Base-by-base conservation (phyloP, 2,888 invertebrate species). In the Conops quadrifasciatus region DNA sequence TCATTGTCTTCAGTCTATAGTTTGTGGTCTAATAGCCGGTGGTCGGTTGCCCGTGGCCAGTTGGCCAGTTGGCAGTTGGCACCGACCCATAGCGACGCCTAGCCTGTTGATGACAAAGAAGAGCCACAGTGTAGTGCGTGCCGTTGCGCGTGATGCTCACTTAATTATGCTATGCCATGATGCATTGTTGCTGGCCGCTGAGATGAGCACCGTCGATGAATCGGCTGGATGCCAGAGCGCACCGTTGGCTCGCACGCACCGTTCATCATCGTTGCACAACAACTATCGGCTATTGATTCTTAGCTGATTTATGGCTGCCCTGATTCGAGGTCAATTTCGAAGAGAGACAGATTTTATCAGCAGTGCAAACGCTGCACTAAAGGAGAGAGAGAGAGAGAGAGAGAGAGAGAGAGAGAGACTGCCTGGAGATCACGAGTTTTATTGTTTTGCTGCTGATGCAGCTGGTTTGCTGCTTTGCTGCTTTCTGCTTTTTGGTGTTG, bases 241-340 rank as follows among this genome's bases (percentile, higher is more conserved):
- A 45, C 45, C 45, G 9, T 45, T 15, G 45, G 45, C 15, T 15
- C 11, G 56, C 19, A 24, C 19, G 56, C 13, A 24, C 19, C 66
- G 28, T 56, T 66, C 30, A 56, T 56, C 43, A 56, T n/a, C 19
- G 66, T 51, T 13, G 24, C 53, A 21, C 56, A 24, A 21, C 56
- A 24, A 5, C 47, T 15, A 36, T 49, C 49, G 36, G 56, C 68
- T 62, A 68, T 62, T 62, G 68, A 68, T 62, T 62, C 68, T 43
- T n/a, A 21, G 59, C 60, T 68, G 68, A 68, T 68, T 68, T 68
- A 68, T 68, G 49, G 62, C 49, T 68, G 68, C 68, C 28, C 24
- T 58, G 67, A 53, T 66, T 56, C 43, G 66, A 66, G 24, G 47
- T 21, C 45, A 58, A 28, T 21, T 21, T 36, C 36, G 36, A 36